Evolutionary conservation across 2,113 vertebrate species (phyloP), one percentile per base, ranked within the genome.

Genomic region (Hyla sarda): DNA sequence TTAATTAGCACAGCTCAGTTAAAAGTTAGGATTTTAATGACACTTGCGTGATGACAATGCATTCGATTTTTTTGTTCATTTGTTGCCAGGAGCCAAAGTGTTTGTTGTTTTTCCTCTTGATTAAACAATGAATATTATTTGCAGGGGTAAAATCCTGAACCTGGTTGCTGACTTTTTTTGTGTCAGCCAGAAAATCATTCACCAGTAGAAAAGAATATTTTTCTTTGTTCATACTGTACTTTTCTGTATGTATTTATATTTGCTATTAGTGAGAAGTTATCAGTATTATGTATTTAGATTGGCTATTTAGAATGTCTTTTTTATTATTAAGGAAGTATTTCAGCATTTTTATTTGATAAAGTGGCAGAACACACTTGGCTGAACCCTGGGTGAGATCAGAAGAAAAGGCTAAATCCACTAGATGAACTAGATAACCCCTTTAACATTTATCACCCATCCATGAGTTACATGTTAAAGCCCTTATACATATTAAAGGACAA

Each of bases 1-100:
- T 87, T 82, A 87, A 87, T 87, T 87, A 87, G 67, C 56, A 34
- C 67, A 74, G 50, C 69, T 87, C 76, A 80, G 62, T 87, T 82
- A 82, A 87, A 87, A 80, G 85, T 74, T 82, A 87, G 54, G 41
- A 56, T n/a, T 84, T 65, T 84, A 75, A 76, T 84, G 47, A 32
- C 52, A 87, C 28, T 60, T 47, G 50, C 21, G 77, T 48, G 77
- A 82, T 81, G 76, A 86, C 84, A 86, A 81, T 86, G 52, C 50
- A 60, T 74, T 87, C 28, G 9, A 81, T 74, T 80, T 87, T 72
- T 62, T 54, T 86, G 85, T 82, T 82, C 69, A 60, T 87, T 87
- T 74, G 78, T 69, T 62, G 67, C 84, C 67, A 34, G 28, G 48
- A 81, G 75, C 60, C 14, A 56, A 34, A 52, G 28, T 77, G 62